phyloP scores from a whole-genome alignment of 2,888 invertebrate species.

The Pollenia griseotomentosa region DNA sequence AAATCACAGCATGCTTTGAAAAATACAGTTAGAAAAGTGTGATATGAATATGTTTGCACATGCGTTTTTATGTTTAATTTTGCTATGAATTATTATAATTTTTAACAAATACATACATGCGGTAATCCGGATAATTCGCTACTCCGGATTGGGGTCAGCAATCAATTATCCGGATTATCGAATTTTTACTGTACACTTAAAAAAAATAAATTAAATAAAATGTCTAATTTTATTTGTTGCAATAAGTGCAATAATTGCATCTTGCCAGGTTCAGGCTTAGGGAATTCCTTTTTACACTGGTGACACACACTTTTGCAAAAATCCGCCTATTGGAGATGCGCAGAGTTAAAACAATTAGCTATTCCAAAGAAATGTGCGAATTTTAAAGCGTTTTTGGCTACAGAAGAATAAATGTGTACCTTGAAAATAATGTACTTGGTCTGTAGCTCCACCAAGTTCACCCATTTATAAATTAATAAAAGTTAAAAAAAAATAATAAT shows the following conservation, averaged over 20 bases:
- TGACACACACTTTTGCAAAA: conserved; percentile 26
- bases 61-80: no score
- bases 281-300: conserved; percentile 29
- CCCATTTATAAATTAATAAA: conserved; percentile 62
- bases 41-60: no score
- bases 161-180: no score
- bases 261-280: background rate
- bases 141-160: no score
- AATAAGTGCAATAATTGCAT: conserved; percentile 17
- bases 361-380: no score
- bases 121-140: no score
- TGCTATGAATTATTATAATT: no score
- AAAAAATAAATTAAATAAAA: no score
- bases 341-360: conserved; percentile 18
- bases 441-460: conserved; percentile 76
- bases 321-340: conserved; percentile 43
- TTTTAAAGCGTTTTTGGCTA: conserved; percentile 69
- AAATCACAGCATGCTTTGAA: no score
- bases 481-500: background rate
- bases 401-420: conserved; percentile 73
- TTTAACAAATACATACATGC: no score
- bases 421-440: conserved; percentile 76
- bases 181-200: no score
- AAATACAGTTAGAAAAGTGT: no score
- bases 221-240: background rate